These are phyloP conservation scores for Odontophorus gujanensis DNA, from an alignment of 2,113 vertebrate genomes.

Conservation along the genomic window DNA sequence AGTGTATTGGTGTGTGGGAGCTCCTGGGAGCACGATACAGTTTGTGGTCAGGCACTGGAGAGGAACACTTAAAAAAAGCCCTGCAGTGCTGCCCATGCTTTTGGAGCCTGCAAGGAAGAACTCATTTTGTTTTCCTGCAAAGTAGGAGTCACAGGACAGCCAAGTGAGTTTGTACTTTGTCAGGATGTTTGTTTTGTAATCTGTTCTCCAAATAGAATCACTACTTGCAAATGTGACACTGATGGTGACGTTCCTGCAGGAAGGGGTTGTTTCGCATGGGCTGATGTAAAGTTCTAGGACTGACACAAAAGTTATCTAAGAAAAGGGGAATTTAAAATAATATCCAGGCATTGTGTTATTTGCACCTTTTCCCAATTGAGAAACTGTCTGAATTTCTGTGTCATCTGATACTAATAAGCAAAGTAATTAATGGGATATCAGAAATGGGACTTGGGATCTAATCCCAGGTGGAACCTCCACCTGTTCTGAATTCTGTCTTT, in stretches of 20 bases:
- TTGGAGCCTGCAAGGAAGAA: not conserved
- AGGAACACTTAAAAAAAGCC: not conserved
- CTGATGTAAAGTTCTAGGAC: not conserved
- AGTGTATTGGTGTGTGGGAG: constrained; percentile 7
- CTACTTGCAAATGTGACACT: accelerated
- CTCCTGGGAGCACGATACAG: constrained; percentile 14
- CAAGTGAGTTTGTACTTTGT: not conserved
- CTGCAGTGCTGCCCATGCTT: not conserved
- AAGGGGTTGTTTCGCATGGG: not conserved
- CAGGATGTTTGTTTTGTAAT: not conserved
- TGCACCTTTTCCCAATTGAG: not conserved
- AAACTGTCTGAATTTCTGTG: not conserved
- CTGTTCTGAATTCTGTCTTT: not conserved
- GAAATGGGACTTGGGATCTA: not conserved
- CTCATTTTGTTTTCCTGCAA: not conserved
- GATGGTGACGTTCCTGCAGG: not conserved
- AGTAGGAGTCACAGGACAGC: not conserved
- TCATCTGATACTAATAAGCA: not conserved
- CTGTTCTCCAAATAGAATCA: not conserved
- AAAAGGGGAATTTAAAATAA: not conserved
- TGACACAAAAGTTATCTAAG: not conserved
- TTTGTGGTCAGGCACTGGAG: not conserved
- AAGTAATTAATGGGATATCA: not conserved
- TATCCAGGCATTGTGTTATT: not conserved
- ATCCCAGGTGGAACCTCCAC: accelerated